These are phyloP conservation scores for Athripsodes cinereus DNA, from an alignment of 2,888 invertebrate species.

Conservation along the genomic window DNA sequence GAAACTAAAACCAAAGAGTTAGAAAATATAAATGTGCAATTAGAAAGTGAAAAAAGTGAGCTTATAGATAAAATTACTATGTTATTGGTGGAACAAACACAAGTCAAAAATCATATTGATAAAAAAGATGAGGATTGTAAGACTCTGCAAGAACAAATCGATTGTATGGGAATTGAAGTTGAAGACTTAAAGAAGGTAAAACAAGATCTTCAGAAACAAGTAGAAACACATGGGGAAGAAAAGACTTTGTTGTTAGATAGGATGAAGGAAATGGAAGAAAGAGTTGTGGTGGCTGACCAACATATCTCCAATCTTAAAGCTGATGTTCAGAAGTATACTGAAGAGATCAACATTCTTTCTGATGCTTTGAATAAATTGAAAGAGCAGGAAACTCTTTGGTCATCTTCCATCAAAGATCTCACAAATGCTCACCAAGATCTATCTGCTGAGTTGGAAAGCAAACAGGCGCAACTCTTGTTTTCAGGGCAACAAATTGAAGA, in stretches of 20 bases:
- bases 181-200: not conserved
- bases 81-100: no score
- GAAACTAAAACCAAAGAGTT: no score
- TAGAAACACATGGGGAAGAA: not conserved
- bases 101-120: no score
- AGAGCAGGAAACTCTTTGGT: conserved; percentile 29
- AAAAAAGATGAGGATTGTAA: no score
- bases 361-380: conserved; percentile 32
- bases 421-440: not conserved
- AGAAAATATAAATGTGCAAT: no score
- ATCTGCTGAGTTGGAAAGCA: not conserved
- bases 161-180: not conserved
- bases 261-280: conserved; percentile 4
- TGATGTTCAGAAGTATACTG: not conserved
- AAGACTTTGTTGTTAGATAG: conserved; percentile 2
- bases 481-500: conserved; percentile 37
- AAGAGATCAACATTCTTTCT: conserved; percentile 4
- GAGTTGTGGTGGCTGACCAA: conserved; percentile 11
- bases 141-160: not conserved
- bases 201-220: not conserved
- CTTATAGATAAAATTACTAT: no score
- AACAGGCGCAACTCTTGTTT: conserved; percentile 36
- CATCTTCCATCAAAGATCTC: not conserved
- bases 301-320: conserved; percentile 23
- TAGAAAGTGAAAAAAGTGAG: no score